Evolutionary conservation across 2,113 vertebrate species (phyloP), one percentile per base, ranked within the genome.

Genomic region (Chaetura pelagica): DNA sequence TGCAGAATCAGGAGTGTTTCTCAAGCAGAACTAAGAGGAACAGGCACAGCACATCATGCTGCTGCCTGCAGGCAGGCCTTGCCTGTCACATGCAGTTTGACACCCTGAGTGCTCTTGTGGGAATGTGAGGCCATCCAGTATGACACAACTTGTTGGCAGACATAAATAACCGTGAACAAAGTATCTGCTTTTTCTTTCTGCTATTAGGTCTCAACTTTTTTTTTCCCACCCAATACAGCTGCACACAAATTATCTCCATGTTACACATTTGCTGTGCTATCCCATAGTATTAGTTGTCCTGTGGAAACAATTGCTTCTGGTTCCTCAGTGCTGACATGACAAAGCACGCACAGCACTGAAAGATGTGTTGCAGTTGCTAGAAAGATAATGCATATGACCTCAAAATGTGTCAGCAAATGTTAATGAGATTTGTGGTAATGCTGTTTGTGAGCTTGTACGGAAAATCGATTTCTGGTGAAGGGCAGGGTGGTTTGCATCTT

Each of bases 281-380:
- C 68, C 80, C 1, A 0, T 42, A 61, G 61, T 54, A 38, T 84
- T 83, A 88, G 29, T 80, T 59, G 74, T 94, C 76, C 76, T 76
- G 11, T 86, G 62, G 81, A 95, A 97, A 91, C 68, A 83, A 77
- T 87, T 96, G 64, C 72, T 78, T 84, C 83, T 90, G 82, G 68
- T 84, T 92, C 68, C 64, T 84, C 9, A 61, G 91, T 90, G 90
- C 78, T 95, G 94, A 96, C 96, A 81, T 89, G 91, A 94, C 78
- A 72, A 95, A 93, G 78, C 72, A 73, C 52, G 24, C 58, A 2
- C 73, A 85, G 67, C 62, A 48, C 1, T 68, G 69, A 84, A 79
- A 84, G 77, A 84, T 87, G 57, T 81, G 78, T 59, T 87, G 64
- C 66, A 91, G 73, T 57, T 77, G 63, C 67, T 78, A 26, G 69